A percentile compares a stretch with the other conserved stretches of the same genome.
phyloP scores from a whole-genome alignment of 2,797 vertebrate genomes.

The Hydrolagus colliei region DNA sequence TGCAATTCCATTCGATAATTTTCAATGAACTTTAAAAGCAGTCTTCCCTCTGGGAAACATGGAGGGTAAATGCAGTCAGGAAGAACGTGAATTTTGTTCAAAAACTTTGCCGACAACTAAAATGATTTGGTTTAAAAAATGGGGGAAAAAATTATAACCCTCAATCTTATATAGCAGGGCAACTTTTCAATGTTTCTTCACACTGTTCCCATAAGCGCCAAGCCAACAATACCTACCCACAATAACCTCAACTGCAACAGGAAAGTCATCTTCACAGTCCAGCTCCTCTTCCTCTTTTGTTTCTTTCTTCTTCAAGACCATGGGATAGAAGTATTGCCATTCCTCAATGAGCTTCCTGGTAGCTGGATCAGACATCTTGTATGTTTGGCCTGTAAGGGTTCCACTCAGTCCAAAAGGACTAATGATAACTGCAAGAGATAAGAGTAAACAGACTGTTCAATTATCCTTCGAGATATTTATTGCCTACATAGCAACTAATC shows the following conservation, averaged over 20 bases:
- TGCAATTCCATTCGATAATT: no score
- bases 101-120: not conserved
- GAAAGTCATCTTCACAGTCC: constrained; percentile 73
- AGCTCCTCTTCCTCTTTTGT: constrained; percentile 64
- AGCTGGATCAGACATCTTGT: constrained; percentile 89
- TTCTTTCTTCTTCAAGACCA: constrained; percentile 78
- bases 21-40: not conserved
- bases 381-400: constrained; percentile 84
- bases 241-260: constrained; percentile 89
- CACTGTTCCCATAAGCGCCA: not conserved
- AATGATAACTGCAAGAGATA: constrained; percentile 68
- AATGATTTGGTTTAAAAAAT: no score
- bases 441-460: not conserved
- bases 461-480: not conserved
- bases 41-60: not conserved
- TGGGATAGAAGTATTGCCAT: constrained; percentile 96
- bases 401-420: constrained; percentile 89
- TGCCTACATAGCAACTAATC: not conserved
- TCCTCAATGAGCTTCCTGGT: constrained; percentile 88
- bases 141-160: no score
- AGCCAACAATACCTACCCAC: constrained; percentile 68
- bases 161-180: no score
- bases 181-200: not conserved
- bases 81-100: not conserved
- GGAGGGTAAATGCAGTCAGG: not conserved